These are phyloP conservation scores for Galleria mellonella DNA, from an alignment of 1,140 invertebrate species.

Conservation along the genomic window DNA sequence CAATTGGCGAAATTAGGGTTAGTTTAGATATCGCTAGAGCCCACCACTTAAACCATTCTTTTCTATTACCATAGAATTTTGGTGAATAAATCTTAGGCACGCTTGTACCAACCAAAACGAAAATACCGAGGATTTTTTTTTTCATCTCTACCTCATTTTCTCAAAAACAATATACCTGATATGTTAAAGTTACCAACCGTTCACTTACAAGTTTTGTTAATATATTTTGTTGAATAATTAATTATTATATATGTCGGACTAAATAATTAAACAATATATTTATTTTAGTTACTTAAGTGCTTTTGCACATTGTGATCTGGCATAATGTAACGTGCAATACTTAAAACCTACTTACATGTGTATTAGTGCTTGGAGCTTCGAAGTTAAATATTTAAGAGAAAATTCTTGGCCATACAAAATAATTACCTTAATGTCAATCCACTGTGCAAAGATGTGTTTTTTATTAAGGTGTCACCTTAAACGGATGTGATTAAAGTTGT, in stretches of 20 bases:
- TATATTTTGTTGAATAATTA: conserved; percentile 22
- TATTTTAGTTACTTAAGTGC: conserved; percentile 12
- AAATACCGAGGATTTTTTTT: conserved; percentile 16
- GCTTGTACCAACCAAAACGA: conserved; percentile 17
- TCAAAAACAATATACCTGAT: conserved; percentile 17
- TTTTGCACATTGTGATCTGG: conserved; percentile 16
- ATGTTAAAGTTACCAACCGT: conserved; percentile 29
- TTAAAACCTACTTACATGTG: conserved; percentile 7
- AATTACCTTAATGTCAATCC: conserved; percentile 1
- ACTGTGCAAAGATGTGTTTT: conserved; percentile 3
- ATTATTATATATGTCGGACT: conserved; percentile 15
- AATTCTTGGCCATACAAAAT: conserved; percentile 1
- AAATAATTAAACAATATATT: conserved; percentile 2
- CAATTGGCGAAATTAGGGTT: conserved; percentile 42
- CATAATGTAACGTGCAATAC: conserved; percentile 24
- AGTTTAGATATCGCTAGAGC: conserved; percentile 63
- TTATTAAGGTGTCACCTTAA: not conserved
- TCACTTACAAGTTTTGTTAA: conserved; percentile 4
- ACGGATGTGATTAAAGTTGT: not conserved
- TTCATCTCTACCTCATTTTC: conserved; percentile 35
- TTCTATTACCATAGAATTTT: not conserved
- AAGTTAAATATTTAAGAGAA: not conserved
- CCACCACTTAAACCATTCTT: conserved; percentile 29
- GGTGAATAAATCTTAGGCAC: not conserved
- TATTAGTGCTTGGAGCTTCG: conserved; percentile 24